Evolutionary conservation across 1,140 invertebrate species (phyloP).

Genomic region (Papilio xuthus): DNA sequence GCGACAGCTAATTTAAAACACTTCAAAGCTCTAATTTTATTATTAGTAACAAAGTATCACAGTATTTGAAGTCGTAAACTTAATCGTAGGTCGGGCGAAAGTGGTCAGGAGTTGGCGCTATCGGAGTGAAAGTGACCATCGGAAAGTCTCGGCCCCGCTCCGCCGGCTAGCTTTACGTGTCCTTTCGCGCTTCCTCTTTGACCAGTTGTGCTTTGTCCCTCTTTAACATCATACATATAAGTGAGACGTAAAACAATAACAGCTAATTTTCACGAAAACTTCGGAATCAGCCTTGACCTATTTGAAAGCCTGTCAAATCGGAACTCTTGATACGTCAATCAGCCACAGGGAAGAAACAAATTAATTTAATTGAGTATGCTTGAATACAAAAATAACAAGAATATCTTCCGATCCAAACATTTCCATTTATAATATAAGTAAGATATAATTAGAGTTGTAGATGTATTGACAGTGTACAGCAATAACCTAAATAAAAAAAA

Average conservation of each 20-base stretch:
- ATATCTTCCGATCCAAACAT: too few species aligned
- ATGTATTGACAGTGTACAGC: too few species aligned
- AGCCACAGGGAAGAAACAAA: neutral
- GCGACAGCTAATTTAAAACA: too few species aligned
- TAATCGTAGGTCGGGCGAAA: constrained; percentile 14
- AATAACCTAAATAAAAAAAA: too few species aligned
- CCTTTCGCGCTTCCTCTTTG: constrained; percentile 21
- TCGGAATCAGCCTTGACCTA: neutral
- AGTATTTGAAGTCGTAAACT: neutral
- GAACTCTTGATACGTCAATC: neutral
- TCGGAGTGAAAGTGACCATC: constrained; percentile 30
- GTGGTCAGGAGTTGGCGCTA: constrained; percentile 26
- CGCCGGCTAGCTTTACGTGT: neutral
- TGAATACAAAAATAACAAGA: neutral
- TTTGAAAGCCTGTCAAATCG: neutral
- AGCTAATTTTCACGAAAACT: neutral
- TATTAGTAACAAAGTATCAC: neutral
- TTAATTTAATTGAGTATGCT: neutral
- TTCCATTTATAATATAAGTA: too few species aligned
- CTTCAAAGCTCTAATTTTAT: neutral
- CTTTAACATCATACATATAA: neutral
- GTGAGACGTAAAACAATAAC: neutral
- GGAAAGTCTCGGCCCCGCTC: constrained; percentile 15
- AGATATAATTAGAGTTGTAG: neutral
- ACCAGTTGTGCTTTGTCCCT: constrained; percentile 2